A percentile compares a stretch with the other conserved stretches of the same genome.
Evolutionary conservation across 23 tunicate species (phyloP).

Genomic region (Diplosoma virens): DNA sequence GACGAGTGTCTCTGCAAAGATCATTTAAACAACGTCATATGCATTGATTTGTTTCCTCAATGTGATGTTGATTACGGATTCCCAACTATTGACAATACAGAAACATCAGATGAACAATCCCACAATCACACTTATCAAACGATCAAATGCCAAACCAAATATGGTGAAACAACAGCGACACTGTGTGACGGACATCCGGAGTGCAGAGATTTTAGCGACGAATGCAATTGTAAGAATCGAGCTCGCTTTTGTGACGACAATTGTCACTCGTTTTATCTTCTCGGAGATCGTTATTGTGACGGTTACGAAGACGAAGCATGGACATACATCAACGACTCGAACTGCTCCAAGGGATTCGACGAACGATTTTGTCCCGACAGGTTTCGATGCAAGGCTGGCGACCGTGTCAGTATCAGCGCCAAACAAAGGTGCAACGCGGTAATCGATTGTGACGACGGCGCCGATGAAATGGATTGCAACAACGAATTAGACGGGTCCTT

Average conservation of each 20-base stretch:
- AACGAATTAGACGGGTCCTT: background rate
- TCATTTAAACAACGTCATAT: background rate
- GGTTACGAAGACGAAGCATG: constrained; percentile 24
- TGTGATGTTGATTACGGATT: too few species aligned
- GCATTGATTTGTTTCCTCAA: background rate
- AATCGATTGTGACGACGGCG: constrained; percentile 6
- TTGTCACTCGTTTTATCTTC: constrained; percentile 1
- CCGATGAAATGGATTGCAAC: constrained; percentile 1
- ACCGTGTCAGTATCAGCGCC: background rate
- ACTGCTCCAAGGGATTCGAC: constrained; percentile 20
- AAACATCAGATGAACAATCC: too few species aligned
- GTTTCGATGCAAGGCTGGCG: constrained; percentile 2
- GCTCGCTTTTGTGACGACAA: constrained; percentile 23
- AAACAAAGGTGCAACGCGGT: background rate
- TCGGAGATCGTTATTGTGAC: constrained; percentile 28
- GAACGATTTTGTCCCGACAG: constrained; percentile 18
- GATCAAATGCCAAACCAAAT: background rate
- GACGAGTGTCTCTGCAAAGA: constrained; percentile 50
- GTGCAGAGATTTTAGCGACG: constrained; percentile 25
- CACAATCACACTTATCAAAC: too few species aligned
- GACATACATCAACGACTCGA: constrained; percentile 2
- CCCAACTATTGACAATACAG: too few species aligned
- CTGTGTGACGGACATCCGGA: constrained; percentile 27
- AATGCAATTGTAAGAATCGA: constrained; percentile 16
- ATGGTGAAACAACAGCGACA: background rate